A percentile compares a stretch with the other conserved stretches of the same genome.
phyloP scores from a whole-genome alignment of 2,888 invertebrate genomes.

The Penaeus monodon region DNA sequence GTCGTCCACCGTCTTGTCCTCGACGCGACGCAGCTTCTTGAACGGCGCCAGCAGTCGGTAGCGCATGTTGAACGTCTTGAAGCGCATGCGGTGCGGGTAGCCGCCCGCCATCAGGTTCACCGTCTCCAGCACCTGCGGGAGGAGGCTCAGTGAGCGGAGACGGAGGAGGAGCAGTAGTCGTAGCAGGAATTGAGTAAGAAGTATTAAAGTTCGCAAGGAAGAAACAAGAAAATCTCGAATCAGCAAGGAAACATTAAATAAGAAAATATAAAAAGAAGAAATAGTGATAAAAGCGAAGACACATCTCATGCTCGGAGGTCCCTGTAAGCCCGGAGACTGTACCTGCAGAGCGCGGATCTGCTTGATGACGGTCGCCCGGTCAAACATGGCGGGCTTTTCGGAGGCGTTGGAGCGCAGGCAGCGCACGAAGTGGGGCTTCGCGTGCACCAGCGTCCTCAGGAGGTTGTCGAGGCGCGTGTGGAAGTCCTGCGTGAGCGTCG shows the following conservation, averaged over 20 bases:
- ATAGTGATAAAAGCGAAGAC: too few relatives aligned
- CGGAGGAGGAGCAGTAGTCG: too few relatives aligned
- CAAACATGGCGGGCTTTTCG: constrained; percentile 86
- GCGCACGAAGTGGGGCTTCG: constrained; percentile 93
- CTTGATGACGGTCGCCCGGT: constrained; percentile 84
- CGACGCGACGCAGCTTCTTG: constrained; percentile 70
- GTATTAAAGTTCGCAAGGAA: too few relatives aligned
- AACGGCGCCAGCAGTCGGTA: constrained; percentile 89
- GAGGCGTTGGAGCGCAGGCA: constrained; percentile 89
- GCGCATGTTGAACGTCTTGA: constrained; percentile 78
- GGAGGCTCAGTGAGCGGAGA: too few relatives aligned
- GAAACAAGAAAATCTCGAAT: too few relatives aligned
- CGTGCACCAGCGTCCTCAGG: constrained; percentile 89
- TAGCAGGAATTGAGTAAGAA: too few relatives aligned
- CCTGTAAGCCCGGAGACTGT: neutral
- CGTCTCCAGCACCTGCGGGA: constrained; percentile 82
- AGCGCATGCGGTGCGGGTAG: constrained; percentile 94
- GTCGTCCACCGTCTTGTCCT: constrained; percentile 76
- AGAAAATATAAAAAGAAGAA: too few relatives aligned
- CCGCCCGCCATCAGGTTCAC: constrained; percentile 94
- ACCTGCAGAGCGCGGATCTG: constrained; percentile 87
- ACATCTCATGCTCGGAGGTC: too few relatives aligned
- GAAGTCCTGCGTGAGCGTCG: constrained; percentile 94
- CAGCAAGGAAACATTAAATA: too few relatives aligned
- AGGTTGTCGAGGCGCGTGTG: constrained; percentile 93